These are phyloP conservation scores for Trochalopteron elliotii DNA, from an alignment of 2,113 vertebrate genomes.

Conservation along the genomic window DNA sequence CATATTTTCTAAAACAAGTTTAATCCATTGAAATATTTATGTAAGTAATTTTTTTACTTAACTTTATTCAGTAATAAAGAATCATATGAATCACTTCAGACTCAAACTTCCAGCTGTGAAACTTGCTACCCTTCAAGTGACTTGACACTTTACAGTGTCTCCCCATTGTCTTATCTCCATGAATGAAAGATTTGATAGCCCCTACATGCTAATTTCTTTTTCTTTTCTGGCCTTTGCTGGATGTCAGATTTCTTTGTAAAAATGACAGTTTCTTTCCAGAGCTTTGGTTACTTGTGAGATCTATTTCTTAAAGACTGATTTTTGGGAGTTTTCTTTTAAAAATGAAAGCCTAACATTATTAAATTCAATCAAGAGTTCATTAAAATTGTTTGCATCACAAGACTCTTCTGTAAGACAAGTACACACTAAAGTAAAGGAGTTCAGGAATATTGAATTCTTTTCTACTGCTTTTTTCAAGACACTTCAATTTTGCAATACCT, in stretches of 20 bases:
- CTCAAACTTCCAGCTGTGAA: neutral
- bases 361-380: neutral
- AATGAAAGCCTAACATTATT: neutral
- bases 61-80: neutral
- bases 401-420: neutral
- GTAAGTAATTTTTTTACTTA: neutral
- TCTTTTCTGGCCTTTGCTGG: neutral
- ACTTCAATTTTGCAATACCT: neutral
- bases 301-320: neutral
- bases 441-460: neutral
- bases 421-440: neutral
- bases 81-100: neutral
- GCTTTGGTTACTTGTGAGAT: neutral
- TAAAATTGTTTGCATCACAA: neutral
- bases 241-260: slow-evolving; percentile 6
- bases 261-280: neutral
- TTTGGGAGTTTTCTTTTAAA: neutral
- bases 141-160: neutral
- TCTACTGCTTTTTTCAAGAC: neutral
- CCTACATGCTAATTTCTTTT: neutral
- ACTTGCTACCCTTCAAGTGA: neutral
- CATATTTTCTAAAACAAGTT: neutral
- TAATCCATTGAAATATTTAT: neutral
- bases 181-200: neutral
- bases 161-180: neutral